Base-by-base conservation (phyloP, 2,797 vertebrate species). In the Phoebastria nigripes region DNA sequence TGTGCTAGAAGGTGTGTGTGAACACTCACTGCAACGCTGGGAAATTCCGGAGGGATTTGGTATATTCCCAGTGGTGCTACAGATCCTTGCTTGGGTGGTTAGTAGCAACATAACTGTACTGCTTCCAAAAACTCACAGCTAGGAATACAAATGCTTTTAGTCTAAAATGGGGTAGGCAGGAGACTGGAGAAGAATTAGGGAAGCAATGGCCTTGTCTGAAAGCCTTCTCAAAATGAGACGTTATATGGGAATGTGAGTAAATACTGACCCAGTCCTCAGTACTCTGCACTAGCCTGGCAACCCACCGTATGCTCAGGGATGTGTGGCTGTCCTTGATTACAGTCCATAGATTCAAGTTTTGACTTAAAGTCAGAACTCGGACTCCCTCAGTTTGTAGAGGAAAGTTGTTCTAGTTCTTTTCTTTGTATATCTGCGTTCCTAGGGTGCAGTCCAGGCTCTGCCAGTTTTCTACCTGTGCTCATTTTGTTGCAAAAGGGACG, bases 291-390 rank as follows among this genome's bases (percentile, higher is more conserved):
- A 73, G 49, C 54, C 51, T 49, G 21, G 8, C 33, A 78, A 14
- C 21, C n/a, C 1, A 1, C 61, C 1, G 0, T 24, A 14, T 1
- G 16, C 59, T 52, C 31, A 39, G 55, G 25, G 31, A 42, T 14
- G 15, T 3, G 12, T 21, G 31, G 28, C 46, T 86, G 49, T 39
- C 59, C 42, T 52, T 26, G 49, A 15, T 18, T 33, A 20, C 8
- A 52, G 13, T 14, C 49, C 16, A 12, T 1, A 54, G 47, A 37
- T 33, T 29, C 31, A 24, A 33, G 28, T 37, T 72, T 58, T 66
- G 31, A 46, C 25, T 28, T 33, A 8, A 46, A 70, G 9, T 46
- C 33, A 35, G 54, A 81, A 82, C 19, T 44, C 10, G 2, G 41
- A 71, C 22, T 55, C 55, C 24, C 19, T 73, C 1, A 0, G 9